Percentiles rank a stretch among this genome's conserved stretches.
Evolutionary conservation across 2,888 invertebrate genomes (phyloP).

Genomic region (Cerastoderma edule): DNA sequence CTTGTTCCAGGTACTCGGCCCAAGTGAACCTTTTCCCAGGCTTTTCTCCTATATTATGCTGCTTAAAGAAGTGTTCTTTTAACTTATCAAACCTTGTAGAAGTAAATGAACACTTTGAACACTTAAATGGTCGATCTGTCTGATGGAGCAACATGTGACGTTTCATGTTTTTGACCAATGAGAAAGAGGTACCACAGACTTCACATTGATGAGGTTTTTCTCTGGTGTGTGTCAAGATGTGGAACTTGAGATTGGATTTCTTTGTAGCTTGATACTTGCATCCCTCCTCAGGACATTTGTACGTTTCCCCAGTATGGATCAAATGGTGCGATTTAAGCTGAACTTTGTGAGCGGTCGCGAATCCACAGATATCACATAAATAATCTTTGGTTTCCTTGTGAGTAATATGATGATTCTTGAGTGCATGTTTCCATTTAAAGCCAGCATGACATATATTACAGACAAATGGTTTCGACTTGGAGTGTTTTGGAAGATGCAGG

Average conservation of each 20-base stretch:
- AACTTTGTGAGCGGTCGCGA: slow-evolving; percentile 86
- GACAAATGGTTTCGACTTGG: slow-evolving; percentile 85
- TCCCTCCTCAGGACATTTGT: slow-evolving; percentile 85
- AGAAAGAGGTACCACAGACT: slow-evolving; percentile 86
- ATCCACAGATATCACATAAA: slow-evolving; percentile 87
- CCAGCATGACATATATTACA: slow-evolving; percentile 85
- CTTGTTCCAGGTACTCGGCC: slow-evolving; percentile 48
- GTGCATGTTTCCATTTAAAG: slow-evolving; percentile 87
- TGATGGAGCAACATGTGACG: slow-evolving; percentile 83
- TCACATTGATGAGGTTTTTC: slow-evolving; percentile 86
- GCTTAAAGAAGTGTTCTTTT: slow-evolving; percentile 85
- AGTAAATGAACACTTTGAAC: slow-evolving; percentile 84
- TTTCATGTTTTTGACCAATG: slow-evolving; percentile 86
- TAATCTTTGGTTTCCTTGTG: slow-evolving; percentile 86
- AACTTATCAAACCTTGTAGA: slow-evolving; percentile 86
- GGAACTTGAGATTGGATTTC: slow-evolving; percentile 86
- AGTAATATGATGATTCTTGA: slow-evolving; percentile 83
- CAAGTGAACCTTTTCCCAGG: slow-evolving; percentile 70
- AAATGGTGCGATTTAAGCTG: slow-evolving; percentile 86
- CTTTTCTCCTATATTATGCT: slow-evolving; percentile 79
- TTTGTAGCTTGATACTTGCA: slow-evolving; percentile 85
- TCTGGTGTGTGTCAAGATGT: slow-evolving; percentile 86
- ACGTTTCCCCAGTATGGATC: slow-evolving; percentile 85
- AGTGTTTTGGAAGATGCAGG: slow-evolving; percentile 86
- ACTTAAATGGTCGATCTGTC: slow-evolving; percentile 80